Evolutionary conservation across 2,888 invertebrate species (phyloP).

Genomic region (Luffia ferchaultella): DNA sequence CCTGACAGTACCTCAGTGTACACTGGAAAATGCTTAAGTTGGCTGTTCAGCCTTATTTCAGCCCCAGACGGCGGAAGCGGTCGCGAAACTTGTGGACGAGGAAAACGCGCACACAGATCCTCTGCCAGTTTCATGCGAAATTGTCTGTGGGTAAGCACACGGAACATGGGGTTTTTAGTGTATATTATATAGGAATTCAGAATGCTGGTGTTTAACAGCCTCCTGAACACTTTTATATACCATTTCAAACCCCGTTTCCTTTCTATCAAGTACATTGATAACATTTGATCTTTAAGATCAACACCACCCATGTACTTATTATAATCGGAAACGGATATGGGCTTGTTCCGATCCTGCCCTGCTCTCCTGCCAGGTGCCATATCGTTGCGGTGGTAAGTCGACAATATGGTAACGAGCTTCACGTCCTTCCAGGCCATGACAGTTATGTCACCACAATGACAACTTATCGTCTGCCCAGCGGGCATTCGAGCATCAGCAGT

Average conservation of each 20-base stretch:
- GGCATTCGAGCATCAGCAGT: neutral
- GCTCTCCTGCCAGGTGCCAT: constrained; percentile 2
- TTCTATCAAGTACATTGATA: constrained; percentile 8
- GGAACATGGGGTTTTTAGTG: too few species aligned
- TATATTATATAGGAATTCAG: too few species aligned
- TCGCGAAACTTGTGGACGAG: too few species aligned
- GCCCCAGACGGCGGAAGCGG: too few species aligned
- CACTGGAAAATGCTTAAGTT: too few species aligned
- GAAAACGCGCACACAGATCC: too few species aligned
- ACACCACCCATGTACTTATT: constrained; percentile 9
- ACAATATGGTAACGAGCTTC: constrained; percentile 3
- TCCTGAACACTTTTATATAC: too few species aligned
- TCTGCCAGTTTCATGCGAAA: too few species aligned
- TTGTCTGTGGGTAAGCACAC: too few species aligned
- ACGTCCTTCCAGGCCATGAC: constrained; percentile 4
- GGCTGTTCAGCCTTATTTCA: too few species aligned
- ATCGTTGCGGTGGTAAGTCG: constrained; percentile 4
- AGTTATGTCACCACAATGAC: constrained; percentile 5
- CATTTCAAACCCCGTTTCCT: constrained; percentile 8
- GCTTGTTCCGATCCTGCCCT: constrained; percentile 1
- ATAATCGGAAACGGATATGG: neutral
- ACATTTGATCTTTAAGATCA: constrained; percentile 5
- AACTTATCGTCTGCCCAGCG: neutral
- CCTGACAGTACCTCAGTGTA: too few species aligned
- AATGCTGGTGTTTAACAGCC: too few species aligned